Evolutionary conservation across 2,888 invertebrate genomes (phyloP).

Genomic region (Colostygia pectinataria): DNA sequence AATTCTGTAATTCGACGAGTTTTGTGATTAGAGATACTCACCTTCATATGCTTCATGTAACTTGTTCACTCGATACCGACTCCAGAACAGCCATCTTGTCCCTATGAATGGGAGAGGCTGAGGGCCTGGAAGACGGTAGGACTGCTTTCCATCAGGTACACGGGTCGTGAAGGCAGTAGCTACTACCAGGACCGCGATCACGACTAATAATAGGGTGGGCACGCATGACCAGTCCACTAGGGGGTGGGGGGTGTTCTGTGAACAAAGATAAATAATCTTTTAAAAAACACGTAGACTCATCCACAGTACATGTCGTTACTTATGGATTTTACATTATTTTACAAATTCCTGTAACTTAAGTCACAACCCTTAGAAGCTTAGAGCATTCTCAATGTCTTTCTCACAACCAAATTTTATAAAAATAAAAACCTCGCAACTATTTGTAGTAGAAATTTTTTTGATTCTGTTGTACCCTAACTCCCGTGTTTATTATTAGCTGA

Average conservation of each 20-base stretch:
- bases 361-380: too few species aligned
- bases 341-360: too few species aligned
- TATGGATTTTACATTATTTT: too few species aligned
- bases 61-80: slow-evolving; percentile 87
- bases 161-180: slow-evolving; percentile 58
- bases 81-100: slow-evolving; percentile 90
- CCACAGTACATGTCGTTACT: too few species aligned
- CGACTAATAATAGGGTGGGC: slow-evolving; percentile 65
- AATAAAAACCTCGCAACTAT: too few species aligned
- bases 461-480: too few species aligned
- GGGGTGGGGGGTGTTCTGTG: slow-evolving; percentile 62
- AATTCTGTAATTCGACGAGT: too few species aligned
- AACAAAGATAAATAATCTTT: slow-evolving; percentile 24
- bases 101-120: slow-evolving; percentile 88
- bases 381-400: too few species aligned
- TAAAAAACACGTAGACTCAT: too few species aligned
- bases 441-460: too few species aligned
- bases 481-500: too few species aligned
- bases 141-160: slow-evolving; percentile 49
- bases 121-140: slow-evolving; percentile 87
- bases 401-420: too few species aligned
- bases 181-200: slow-evolving; percentile 56
- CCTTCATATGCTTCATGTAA: slow-evolving; percentile 91
- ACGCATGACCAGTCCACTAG: slow-evolving; percentile 72
- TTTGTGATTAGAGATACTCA: slow-evolving; percentile 50